phyloP scores from a whole-genome alignment of 1,140 invertebrate genomes.

The Mya arenaria region DNA sequence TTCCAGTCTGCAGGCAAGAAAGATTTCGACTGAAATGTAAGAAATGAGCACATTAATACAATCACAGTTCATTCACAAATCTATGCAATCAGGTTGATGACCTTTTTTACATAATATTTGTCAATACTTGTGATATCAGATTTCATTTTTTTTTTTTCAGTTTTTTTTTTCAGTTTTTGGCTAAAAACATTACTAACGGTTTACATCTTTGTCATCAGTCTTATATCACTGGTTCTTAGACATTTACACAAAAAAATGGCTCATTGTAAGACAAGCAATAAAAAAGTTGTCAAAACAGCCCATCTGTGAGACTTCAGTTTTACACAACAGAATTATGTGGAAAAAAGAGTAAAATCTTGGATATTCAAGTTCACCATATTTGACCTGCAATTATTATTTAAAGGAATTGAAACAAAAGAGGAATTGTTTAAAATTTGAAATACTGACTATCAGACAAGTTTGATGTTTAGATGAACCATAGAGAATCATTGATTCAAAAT shows the following conservation, averaged over 20 bases:
- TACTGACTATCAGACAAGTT: background rate
- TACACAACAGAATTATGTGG: no score
- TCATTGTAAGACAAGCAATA: no score
- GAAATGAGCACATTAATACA: no score
- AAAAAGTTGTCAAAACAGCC: no score
- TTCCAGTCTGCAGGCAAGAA: constrained; percentile 48
- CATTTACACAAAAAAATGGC: no score
- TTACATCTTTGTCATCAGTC: background rate
- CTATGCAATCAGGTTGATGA: background rate
- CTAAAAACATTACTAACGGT: background rate
- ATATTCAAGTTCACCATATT: no score
- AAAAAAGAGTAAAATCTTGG: no score
- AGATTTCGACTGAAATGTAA: constrained; percentile 38
- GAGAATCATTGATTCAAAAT: background rate
- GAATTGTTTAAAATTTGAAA: background rate
- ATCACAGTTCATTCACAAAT: background rate
- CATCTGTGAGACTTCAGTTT: no score
- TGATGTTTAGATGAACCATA: background rate
- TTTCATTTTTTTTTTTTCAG: background rate
- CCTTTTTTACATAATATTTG: no score
- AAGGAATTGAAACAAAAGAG: background rate
- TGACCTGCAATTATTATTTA: background rate
- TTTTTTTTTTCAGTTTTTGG: background rate
- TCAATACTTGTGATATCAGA: background rate
- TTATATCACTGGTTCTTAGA: background rate